Evolutionary conservation across 2,113 vertebrate species (phyloP), one percentile per base, ranked within the genome.

Genomic region (Micronycteris hirsuta): DNA sequence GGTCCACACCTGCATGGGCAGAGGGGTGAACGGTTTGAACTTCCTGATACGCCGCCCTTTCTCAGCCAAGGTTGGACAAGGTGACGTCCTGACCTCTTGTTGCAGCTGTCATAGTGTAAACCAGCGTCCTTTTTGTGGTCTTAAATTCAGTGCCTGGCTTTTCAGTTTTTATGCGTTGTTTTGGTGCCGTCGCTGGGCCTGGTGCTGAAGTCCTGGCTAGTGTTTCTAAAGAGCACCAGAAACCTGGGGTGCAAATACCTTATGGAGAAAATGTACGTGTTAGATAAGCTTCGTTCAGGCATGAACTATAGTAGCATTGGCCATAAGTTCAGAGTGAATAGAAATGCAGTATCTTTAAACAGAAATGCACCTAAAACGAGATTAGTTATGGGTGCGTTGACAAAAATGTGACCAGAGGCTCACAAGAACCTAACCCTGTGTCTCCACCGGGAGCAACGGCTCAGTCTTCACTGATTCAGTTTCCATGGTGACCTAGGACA

Each of bases 11-110:
- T 70, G 41, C 2, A 1, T 5, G 1, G 3, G 8, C 20, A 22
- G 68, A 78, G 4, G 1, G 19, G 14, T 36, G 15, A 71, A 38
- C 54, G 9, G 33, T 15, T 43, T 11, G 33, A 74, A 65, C 58
- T 26, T 0, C 54, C 1, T 16, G 56, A 10, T 4, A 5, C 11
- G 6, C 0, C 11, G 6, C 0, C 0, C 26, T 20, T 45, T 58
- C 56, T 41, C 10, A 31, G 58, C 65, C n/a, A 41, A 20, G 13
- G 7, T 52, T 28, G 24, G 15, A 15, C 11, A 19, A 33, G 58
- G 7, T 6, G 2, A 41, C 1, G 0, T 22, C 4, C 43, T 24
- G 8, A 17, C 36, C 49, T 15, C 31, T 26, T 0, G 19, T 20
- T 56, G 54, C 7, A 5, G 65, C 11, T 82, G 33, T 89, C 24